phyloP scores from a whole-genome alignment of 2,113 vertebrate genomes.

The Anarhynchus alexandrinus region DNA sequence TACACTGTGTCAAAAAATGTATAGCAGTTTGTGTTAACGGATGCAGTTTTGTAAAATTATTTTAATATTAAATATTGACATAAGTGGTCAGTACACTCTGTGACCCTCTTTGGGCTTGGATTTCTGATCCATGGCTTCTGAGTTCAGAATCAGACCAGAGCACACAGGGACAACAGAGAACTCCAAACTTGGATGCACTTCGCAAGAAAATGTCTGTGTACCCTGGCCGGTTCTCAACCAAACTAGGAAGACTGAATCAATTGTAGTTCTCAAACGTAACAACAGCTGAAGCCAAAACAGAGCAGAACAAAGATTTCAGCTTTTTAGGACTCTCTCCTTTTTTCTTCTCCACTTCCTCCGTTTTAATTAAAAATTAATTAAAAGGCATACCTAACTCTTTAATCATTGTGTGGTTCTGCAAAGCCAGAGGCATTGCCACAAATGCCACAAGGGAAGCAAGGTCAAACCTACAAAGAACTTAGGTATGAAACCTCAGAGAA shows the following conservation, averaged over 20 bases:
- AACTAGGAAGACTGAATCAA: background rate
- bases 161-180: background rate
- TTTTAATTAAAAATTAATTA: slow-evolving; percentile 34
- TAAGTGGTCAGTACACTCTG: background rate
- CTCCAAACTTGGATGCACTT: background rate
- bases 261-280: background rate
- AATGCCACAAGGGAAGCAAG: background rate
- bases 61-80: background rate
- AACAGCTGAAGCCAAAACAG: background rate
- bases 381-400: slow-evolving; percentile 27
- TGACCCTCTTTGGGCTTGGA: background rate
- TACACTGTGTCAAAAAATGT: background rate
- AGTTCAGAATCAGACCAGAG: background rate
- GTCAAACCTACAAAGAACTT: background rate
- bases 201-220: background rate
- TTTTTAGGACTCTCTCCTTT: background rate
- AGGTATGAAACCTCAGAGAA: background rate
- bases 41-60: background rate
- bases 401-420: background rate
- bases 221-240: background rate
- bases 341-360: background rate
- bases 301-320: background rate
- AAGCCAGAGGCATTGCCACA: background rate
- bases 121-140: background rate
- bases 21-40: background rate